phyloP scores from a whole-genome alignment of 2,113 vertebrate species.

The Meles meles region DNA sequence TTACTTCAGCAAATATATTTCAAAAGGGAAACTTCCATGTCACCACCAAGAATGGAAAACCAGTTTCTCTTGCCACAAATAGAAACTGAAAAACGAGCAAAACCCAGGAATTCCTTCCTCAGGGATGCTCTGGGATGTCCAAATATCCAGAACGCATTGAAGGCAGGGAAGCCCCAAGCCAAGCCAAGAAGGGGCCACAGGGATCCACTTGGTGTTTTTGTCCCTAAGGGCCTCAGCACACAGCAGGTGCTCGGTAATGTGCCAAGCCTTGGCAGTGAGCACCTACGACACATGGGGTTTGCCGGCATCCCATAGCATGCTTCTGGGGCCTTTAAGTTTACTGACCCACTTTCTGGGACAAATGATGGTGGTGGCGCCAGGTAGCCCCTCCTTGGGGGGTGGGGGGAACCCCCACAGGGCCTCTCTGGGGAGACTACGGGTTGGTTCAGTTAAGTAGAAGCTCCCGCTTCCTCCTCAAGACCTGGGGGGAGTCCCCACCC shows the following conservation, averaged over 20 bases:
- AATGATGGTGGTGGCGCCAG: neutral
- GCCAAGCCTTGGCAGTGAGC: neutral
- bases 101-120: neutral
- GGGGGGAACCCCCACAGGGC: neutral
- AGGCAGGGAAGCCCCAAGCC: neutral
- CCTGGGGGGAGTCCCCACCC: conserved; percentile 30
- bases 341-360: neutral
- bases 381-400: neutral
- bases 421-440: neutral
- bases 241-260: neutral
- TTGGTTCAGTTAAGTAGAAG: neutral
- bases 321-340: neutral
- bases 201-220: neutral
- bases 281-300: neutral
- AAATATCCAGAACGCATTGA: neutral
- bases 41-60: neutral
- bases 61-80: conserved; percentile 36
- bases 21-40: neutral
- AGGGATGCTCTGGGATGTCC: neutral
- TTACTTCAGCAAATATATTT: neutral
- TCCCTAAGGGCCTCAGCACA: neutral
- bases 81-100: neutral
- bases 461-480: neutral
- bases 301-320: neutral
- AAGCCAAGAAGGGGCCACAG: neutral